These are phyloP conservation scores for Arbacia lixula DNA, from an alignment of 53 echinoderm and acorn worm species.

Conservation along the genomic window DNA sequence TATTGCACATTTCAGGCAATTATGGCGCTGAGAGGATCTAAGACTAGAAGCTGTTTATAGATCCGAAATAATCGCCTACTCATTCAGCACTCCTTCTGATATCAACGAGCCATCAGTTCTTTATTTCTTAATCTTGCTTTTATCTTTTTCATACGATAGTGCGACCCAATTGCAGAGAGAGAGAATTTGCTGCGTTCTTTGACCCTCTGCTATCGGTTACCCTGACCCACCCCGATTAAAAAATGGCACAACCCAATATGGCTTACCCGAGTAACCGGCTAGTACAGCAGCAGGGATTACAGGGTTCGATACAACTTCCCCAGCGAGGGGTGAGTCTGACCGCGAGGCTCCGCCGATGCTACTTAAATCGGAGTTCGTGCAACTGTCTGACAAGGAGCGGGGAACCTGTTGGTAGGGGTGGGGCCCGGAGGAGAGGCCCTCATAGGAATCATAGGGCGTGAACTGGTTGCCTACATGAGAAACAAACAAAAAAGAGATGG, in stretches of 20 bases:
- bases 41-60: too few relatives aligned
- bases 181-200: too few relatives aligned
- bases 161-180: too few relatives aligned
- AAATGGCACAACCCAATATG: conserved; percentile 27
- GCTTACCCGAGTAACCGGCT: conserved; percentile 95
- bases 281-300: conserved; percentile 98
- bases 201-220: too few relatives aligned
- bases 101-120: too few relatives aligned
- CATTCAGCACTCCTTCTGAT: too few relatives aligned
- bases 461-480: conserved; percentile 70
- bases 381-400: conserved; percentile 78
- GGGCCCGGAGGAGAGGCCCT: conserved; percentile 43
- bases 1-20: too few relatives aligned
- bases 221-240: not conserved
- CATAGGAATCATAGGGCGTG: conserved; percentile 75
- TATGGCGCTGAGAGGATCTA: too few relatives aligned
- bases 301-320: conserved; percentile 74
- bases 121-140: too few relatives aligned
- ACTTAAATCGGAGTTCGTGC: conserved; percentile 70
- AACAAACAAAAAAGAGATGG: too few relatives aligned
- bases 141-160: too few relatives aligned
- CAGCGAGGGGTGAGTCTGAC: conserved; percentile 70
- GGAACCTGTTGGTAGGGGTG: conserved; percentile 68
- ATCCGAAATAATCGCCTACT: too few relatives aligned
- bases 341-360: conserved; percentile 70